Percentiles rank a stretch among this genome's conserved stretches.
Evolutionary conservation across 2,797 vertebrate species (phyloP).

Genomic region (Sebastes umbrosus): DNA sequence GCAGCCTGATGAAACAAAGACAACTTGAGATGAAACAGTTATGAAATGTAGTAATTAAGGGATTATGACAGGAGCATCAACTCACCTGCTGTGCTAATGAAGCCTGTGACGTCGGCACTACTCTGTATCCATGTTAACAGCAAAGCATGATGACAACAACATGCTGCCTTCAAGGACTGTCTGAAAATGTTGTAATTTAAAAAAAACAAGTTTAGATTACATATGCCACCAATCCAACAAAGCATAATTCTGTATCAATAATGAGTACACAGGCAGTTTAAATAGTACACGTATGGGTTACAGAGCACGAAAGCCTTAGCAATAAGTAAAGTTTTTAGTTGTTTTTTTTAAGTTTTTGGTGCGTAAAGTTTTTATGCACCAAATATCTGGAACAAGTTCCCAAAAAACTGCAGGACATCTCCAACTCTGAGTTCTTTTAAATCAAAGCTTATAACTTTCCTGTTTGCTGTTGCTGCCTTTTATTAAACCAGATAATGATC

Average conservation of each 20-base stretch:
- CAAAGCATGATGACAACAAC: background rate
- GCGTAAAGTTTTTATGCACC: too few species aligned
- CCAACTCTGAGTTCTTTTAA: too few species aligned
- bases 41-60: background rate
- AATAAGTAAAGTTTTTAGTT: too few species aligned
- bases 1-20: background rate
- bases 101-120: background rate
- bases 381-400: too few species aligned
- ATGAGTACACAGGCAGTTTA: background rate
- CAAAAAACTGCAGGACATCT: too few species aligned
- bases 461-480: too few species aligned
- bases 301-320: background rate
- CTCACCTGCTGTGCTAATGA: background rate
- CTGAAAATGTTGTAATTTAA: background rate
- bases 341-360: too few species aligned
- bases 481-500: too few species aligned
- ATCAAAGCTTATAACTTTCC: too few species aligned
- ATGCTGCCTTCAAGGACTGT: background rate
- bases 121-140: constrained; percentile 9
- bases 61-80: background rate
- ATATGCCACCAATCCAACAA: background rate
- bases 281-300: background rate
- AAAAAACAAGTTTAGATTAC: fast-evolving
- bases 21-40: background rate
- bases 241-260: background rate